Base-by-base conservation (phyloP, 2,113 vertebrate genomes). In the Sander lucioperca region DNA sequence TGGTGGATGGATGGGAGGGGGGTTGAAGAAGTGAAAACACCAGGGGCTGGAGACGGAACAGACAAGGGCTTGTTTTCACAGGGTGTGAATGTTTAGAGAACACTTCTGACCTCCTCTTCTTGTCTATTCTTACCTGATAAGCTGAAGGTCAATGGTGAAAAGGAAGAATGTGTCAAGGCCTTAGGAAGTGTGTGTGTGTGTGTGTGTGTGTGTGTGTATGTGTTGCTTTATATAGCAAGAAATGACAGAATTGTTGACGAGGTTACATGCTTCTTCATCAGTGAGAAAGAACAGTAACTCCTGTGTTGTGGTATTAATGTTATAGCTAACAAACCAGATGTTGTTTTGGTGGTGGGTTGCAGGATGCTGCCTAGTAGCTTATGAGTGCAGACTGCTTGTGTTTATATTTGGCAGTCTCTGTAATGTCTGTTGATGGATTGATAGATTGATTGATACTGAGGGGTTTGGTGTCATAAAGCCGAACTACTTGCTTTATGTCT, bases 71-170 rank as follows among this genome's bases (percentile, higher is more conserved):
- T 80, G 36, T 79, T 88, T 70, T 66, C 39, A 68, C 45, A 77
- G 76, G 53, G 62, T 73, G 69, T 79, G 47, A 86, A 51, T 78
- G 72, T 93, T 92, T 88, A 77, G 80, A 88, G 58, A 86, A 66
- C 79, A 74, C 77, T 72, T 21, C 58, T 56, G 57, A 77, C 79
- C 68, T 85, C 59, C 78, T 79, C 33, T 48, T 71, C 43, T 75
- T 0, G 4, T 75, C 56, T 84, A 57, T 80, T 75, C 82, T 88
- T 84, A 81, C 64, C 84, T 71, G 89, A 84, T 73, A 76, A 86
- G 58, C n/a, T 69, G 48, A 73, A 65, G 82, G 84, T 88, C 84
- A 76, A 9, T 33, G 64, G 65, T 73, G n/a, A 72, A 75, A 67
- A 71, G 54, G 36, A 75, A 75, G 58, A 73, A 47, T 67, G 76